Conservation (phyloP, 2,113 vertebrate species). For the Toxotes jaculatrix region DNA sequence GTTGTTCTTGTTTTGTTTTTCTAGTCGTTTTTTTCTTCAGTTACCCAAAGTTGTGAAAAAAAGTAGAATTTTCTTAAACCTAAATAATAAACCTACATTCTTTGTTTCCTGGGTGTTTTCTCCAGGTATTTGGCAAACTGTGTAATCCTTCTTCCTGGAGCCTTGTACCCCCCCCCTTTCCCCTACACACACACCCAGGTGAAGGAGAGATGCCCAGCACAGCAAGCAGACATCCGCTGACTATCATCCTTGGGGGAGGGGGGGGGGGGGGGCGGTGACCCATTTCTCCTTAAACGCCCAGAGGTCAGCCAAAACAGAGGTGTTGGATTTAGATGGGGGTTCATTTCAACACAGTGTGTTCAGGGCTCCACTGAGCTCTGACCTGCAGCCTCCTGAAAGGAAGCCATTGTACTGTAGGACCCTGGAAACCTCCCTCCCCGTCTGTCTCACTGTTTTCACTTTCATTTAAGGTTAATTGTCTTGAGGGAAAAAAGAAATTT, state of each 20-base stretch:
- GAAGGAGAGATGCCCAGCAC: constrained; percentile 28
- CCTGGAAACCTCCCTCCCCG: constrained; percentile 13
- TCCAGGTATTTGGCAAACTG: constrained; percentile 36
- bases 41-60: background rate
- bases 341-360: constrained; percentile 44
- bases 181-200: constrained; percentile 29
- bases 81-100: background rate
- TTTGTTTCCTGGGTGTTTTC: constrained; percentile 23
- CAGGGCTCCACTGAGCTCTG: constrained; percentile 28
- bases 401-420: constrained; percentile 67
- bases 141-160: constrained; percentile 47
- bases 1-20: background rate
- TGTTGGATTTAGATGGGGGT: constrained; percentile 65
- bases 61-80: background rate
- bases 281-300: constrained; percentile 56
- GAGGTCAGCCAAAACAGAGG: constrained; percentile 71
- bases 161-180: background rate
- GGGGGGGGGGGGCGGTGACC: constrained; percentile 45
- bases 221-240: constrained; percentile 57
- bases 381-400: constrained; percentile 63
- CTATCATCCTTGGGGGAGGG: constrained; percentile 22
- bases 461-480: constrained; percentile 1
- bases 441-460: constrained; percentile 30
- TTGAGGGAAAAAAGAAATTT: background rate
- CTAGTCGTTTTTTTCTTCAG: background rate